Conservation (phyloP, 2,888 invertebrate species). For the Leistus spinibarbis region DNA sequence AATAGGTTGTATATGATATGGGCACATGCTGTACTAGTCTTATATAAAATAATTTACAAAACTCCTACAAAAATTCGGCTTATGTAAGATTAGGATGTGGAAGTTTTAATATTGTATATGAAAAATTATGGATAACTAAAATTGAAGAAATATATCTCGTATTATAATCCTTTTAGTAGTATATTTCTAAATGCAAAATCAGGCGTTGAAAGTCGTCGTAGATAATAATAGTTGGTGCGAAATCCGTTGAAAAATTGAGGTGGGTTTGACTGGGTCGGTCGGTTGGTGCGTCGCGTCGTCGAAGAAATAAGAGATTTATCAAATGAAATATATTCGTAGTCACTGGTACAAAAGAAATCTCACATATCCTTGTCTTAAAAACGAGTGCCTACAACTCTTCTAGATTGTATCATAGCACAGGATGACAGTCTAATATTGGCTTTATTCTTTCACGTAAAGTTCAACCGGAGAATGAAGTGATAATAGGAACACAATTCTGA, state of each 20-base stretch:
- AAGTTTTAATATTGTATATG: too few relatives aligned
- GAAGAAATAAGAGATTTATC: slow-evolving; percentile 20
- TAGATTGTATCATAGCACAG: slow-evolving; percentile 34
- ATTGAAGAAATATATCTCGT: too few relatives aligned
- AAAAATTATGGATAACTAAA: too few relatives aligned
- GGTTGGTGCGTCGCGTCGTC: neutral
- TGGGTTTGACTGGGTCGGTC: neutral
- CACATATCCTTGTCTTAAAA: slow-evolving; percentile 37
- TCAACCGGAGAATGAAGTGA: slow-evolving; percentile 34
- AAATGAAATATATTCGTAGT: slow-evolving; percentile 35
- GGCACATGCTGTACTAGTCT: too few relatives aligned
- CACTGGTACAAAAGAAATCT: slow-evolving; percentile 30
- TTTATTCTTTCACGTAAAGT: slow-evolving; percentile 36
- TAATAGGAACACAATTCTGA: slow-evolving; percentile 37
- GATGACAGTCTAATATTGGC: slow-evolving; percentile 39
- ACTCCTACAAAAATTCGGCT: too few relatives aligned
- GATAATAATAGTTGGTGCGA: neutral
- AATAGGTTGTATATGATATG: too few relatives aligned
- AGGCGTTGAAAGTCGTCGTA: too few relatives aligned
- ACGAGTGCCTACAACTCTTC: slow-evolving; percentile 35
- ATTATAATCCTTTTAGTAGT: too few relatives aligned
- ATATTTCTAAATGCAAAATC: too few relatives aligned
- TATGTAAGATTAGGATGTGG: too few relatives aligned
- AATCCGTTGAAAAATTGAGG: neutral
- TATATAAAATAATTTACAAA: too few relatives aligned